These are phyloP conservation scores for Pachliopta kotzebuea DNA, from an alignment of 2,888 invertebrate species.

Conservation along the genomic window DNA sequence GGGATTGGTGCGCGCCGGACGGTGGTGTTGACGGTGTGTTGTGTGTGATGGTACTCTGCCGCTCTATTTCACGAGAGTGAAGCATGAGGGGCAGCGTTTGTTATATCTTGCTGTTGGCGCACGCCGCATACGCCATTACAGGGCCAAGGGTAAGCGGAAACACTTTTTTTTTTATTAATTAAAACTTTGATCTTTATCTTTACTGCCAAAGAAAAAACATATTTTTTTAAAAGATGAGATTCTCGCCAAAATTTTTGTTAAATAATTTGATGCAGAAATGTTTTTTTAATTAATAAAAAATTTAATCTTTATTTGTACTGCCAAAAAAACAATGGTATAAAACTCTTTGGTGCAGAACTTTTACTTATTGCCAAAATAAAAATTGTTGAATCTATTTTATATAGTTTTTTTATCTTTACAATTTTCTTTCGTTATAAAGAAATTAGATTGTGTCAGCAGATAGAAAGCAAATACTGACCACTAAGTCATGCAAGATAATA, in stretches of 20 bases:
- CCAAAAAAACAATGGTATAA: no score
- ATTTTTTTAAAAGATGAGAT: no score
- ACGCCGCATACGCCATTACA: slow-evolving; percentile 72
- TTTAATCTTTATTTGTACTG: no score
- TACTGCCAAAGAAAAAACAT: no score
- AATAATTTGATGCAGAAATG: no score
- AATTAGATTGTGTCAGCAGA: slow-evolving; percentile 19
- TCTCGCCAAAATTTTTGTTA: no score
- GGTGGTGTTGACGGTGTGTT: slow-evolving; percentile 46
- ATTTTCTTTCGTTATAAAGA: slow-evolving; percentile 1
- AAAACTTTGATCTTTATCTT: no score
- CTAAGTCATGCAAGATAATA: slow-evolving; percentile 27
- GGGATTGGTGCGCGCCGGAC: slow-evolving; percentile 49
- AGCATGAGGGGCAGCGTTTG: slow-evolving; percentile 72
- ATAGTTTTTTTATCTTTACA: background rate
- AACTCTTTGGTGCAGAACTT: no score
- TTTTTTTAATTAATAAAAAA: background rate
- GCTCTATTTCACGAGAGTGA: slow-evolving; percentile 66
- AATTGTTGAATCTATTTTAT: background rate
- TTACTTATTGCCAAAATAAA: background rate
- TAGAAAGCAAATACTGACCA: slow-evolving; percentile 26
- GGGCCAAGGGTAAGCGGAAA: slow-evolving; percentile 67
- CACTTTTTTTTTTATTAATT: background rate
- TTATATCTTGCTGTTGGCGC: slow-evolving; percentile 70
- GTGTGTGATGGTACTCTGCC: slow-evolving; percentile 76